Evolutionary conservation across 1,140 invertebrate species (phyloP).

Genomic region (Fopius arisanus): DNA sequence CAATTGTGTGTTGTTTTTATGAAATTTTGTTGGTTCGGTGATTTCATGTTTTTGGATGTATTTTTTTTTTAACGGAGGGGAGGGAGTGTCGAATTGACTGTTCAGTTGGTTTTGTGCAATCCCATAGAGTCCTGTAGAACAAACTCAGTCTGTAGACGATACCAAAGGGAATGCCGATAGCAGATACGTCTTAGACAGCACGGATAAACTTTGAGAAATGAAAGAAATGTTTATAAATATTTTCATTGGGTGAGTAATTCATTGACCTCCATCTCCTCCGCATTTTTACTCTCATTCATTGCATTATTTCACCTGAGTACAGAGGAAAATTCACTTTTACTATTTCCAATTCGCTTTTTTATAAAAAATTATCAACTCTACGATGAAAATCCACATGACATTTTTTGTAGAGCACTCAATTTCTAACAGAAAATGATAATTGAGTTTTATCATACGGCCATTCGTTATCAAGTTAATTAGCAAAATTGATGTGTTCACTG

Average conservation of each 20-base stretch:
- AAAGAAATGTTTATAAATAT: not conserved
- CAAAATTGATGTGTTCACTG: too few species aligned
- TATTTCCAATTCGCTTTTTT: not conserved
- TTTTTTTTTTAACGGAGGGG: constrained; percentile 41
- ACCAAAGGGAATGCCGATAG: constrained; percentile 57
- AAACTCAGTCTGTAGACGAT: constrained; percentile 60
- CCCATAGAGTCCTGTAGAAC: constrained; percentile 59
- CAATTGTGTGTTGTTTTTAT: constrained; percentile 33
- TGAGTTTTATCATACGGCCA: too few species aligned
- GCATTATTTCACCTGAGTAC: not conserved
- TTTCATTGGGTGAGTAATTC: constrained; percentile 61
- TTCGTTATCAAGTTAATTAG: too few species aligned
- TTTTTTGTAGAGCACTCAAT: too few species aligned
- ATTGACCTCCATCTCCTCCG: constrained; percentile 28
- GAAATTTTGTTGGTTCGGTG: constrained; percentile 5
- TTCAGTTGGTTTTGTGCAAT: constrained; percentile 58
- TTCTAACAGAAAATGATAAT: too few species aligned
- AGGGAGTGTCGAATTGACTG: constrained; percentile 51
- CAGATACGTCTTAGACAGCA: constrained; percentile 56
- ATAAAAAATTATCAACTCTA: not conserved
- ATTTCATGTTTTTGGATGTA: not conserved
- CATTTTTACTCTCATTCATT: constrained; percentile 9
- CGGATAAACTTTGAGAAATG: constrained; percentile 55
- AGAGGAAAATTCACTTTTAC: not conserved
- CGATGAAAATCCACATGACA: too few species aligned